Evolutionary conservation across 2,888 invertebrate genomes (phyloP).

Genomic region (Phorcus lineatus): DNA sequence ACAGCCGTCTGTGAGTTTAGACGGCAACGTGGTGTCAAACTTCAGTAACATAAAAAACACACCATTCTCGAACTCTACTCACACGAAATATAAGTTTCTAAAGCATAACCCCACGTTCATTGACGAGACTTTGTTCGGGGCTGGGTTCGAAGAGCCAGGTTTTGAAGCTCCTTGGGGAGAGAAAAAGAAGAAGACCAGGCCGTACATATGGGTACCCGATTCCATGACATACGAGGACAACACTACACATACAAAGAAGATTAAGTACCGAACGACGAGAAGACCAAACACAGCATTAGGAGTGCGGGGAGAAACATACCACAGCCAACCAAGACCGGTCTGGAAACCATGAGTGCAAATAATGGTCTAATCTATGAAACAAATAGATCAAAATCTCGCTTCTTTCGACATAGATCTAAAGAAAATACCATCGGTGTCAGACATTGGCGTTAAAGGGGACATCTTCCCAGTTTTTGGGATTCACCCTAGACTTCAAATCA

Average conservation of each 20-base stretch:
- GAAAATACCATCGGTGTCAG: neutral
- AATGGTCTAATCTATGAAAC: neutral
- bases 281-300: neutral
- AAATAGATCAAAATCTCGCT: neutral
- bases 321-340: neutral
- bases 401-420: neutral
- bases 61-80: constrained; percentile 20
- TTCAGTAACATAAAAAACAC: neutral
- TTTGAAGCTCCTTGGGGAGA: constrained; percentile 70
- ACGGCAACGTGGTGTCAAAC: constrained; percentile 1
- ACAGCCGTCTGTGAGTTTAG: constrained; percentile 24
- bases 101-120: constrained; percentile 65
- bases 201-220: constrained; percentile 36
- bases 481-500: too few relatives aligned
- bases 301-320: neutral
- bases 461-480: too few relatives aligned
- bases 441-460: neutral
- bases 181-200: constrained; percentile 41
- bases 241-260: neutral
- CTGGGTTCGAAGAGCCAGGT: constrained; percentile 55
- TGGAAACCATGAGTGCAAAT: neutral
- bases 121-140: constrained; percentile 68
- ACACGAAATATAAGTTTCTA: constrained; percentile 49
- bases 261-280: neutral
- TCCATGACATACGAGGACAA: neutral